Conservation (phyloP, 30 jellyfish, hydroid and myxozoan species). For the Aurelia aurita region DNA sequence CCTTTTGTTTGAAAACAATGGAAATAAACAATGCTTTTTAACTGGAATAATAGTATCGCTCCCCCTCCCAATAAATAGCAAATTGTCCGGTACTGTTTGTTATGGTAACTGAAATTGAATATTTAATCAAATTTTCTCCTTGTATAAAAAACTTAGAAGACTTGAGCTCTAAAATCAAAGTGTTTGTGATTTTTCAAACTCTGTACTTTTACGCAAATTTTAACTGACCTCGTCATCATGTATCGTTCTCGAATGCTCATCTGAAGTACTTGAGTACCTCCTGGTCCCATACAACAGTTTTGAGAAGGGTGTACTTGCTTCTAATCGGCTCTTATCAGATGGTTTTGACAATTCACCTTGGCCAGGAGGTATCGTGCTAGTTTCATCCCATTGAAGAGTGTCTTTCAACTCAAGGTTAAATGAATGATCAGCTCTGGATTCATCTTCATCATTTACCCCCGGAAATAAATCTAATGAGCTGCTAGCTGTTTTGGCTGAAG, state of each 20-base stretch:
- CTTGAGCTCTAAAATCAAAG: no score
- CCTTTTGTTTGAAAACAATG: no score
- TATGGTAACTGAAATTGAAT: no score
- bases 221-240: conserved; percentile 3
- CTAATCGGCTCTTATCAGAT: conserved; percentile 14
- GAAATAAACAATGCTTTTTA: no score
- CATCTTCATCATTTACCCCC: conserved; percentile 18
- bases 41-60: no score
- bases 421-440: neutral
- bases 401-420: conserved; percentile 39
- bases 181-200: neutral
- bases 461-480: conserved; percentile 38
- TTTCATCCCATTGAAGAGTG: conserved; percentile 50
- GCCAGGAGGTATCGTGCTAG: conserved; percentile 52
- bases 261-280: conserved; percentile 10
- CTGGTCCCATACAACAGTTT: conserved; percentile 58
- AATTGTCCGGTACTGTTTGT: no score
- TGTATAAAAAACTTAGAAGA: no score
- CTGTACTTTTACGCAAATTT: neutral
- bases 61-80: no score
- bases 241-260: neutral
- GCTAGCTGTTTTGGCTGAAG: conserved; percentile 23
- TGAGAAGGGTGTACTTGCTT: conserved; percentile 64
- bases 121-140: no score
- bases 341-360: conserved; percentile 25